Evolutionary conservation across 2,797 vertebrate species (phyloP), one percentile per base, ranked within the genome.

Genomic region (Megaceryle alcyon): DNA sequence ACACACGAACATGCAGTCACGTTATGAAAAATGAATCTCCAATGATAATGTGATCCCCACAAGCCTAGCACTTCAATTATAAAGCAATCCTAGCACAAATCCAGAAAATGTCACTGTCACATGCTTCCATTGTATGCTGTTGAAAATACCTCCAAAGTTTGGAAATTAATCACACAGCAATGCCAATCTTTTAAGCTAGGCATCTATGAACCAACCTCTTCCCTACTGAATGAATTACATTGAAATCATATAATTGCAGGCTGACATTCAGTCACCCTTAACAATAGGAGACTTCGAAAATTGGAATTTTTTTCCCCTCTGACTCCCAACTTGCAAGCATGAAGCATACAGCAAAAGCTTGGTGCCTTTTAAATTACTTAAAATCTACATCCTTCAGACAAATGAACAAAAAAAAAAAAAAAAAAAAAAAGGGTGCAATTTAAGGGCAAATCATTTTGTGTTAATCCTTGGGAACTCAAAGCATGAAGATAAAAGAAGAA

Each of bases 261-360:
- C 95, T 97, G 97, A 96, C 97, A 96, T 78, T 94, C 95, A 84
- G 95, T 97, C 97, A 98, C 97, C 97, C 97, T 96, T 97, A 97
- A 98, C 96, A 88, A 86, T 95, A 97, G 96, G 81, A 94, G 95
- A 96, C 95, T 94, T 96, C 1, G 90, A 97, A 96, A 95, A 96
- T 93, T 96, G 97, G 95, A 97, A 96, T 8, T 64, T 94, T 94
- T 82, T 96, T 96, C 94, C 92, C 87, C 79, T 96, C 79, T 69
- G 96, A 92, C 90, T 96, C 88, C 71, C 80, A 61, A 85, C 87
- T 96, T 90, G 43, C 90, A 91, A 86, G 90, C 95, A 92, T 69
- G 96, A 97, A 97, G 85, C 91, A 93, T 57, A 92, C 53, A 95
- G 95, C 94, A 86, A 92, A 95, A 95, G 86, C 92, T 49, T 72